phyloP scores from a whole-genome alignment of 2,888 invertebrate species.

The Amphipoea lucens region DNA sequence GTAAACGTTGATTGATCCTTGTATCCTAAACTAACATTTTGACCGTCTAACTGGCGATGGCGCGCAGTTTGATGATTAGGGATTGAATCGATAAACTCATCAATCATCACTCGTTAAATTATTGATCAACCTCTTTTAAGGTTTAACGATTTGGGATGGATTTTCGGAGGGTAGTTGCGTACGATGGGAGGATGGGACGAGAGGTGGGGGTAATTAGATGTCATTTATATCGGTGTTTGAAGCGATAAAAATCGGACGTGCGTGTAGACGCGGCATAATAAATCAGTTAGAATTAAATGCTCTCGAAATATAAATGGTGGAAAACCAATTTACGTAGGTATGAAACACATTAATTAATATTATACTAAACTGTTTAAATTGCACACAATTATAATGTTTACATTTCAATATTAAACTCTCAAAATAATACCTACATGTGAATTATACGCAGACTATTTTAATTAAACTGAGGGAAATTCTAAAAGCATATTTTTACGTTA shows the following conservation, averaged over 20 bases:
- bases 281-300: slow-evolving; percentile 4
- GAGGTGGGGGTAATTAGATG: slow-evolving; percentile 27
- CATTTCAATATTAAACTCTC: background rate
- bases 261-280: slow-evolving; percentile 2
- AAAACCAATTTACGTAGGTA: background rate
- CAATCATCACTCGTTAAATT: slow-evolving; percentile 53
- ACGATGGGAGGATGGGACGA: background rate
- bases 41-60: slow-evolving; percentile 23
- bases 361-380: slow-evolving; percentile 2
- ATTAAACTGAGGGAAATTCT: slow-evolving; percentile 30
- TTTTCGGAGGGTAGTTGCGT: slow-evolving; percentile 14
- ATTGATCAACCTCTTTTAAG: slow-evolving; percentile 35
- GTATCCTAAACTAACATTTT: slow-evolving; percentile 62
- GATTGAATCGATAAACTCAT: slow-evolving; percentile 40
- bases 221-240: slow-evolving; percentile 26
- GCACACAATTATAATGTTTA: background rate
- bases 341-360: background rate
- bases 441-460: slow-evolving; percentile 15
- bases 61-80: slow-evolving; percentile 52
- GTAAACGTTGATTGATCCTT: slow-evolving; percentile 54
- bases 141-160: slow-evolving; percentile 26
- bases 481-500: slow-evolving; percentile 29
- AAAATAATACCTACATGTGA: slow-evolving; percentile 4
- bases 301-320: background rate
- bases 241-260: slow-evolving; percentile 29